These are phyloP conservation scores for Cyanoramphus novaezelandiae DNA, from an alignment of 2,113 vertebrate genomes.

Conservation along the genomic window DNA sequence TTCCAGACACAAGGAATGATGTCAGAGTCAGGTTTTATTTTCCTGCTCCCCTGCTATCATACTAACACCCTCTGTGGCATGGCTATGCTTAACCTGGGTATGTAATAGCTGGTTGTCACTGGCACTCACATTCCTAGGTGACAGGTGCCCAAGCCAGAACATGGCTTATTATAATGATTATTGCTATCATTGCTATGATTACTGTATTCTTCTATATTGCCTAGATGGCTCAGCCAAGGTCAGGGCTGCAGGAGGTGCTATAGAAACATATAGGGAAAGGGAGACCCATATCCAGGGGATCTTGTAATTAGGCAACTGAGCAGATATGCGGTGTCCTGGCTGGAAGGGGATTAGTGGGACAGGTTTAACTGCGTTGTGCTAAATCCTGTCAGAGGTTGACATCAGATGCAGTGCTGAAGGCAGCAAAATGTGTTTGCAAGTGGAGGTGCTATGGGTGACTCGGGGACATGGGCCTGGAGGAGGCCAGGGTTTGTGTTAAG, in stretches of 20 bases:
- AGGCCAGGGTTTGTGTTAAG: not conserved
- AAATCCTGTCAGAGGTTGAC: not conserved
- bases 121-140: not conserved
- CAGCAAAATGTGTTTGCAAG: not conserved
- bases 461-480: not conserved
- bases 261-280: not conserved
- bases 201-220: conserved; percentile 1
- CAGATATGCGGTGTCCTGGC: not conserved
- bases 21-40: not conserved
- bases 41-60: not conserved
- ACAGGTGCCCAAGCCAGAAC: not conserved
- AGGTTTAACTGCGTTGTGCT: not conserved
- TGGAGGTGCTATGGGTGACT: accelerated
- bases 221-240: not conserved
- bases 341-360: not conserved
- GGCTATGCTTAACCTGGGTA: not conserved
- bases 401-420: accelerated
- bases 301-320: not conserved
- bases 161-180: not conserved
- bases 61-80: not conserved
- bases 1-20: accelerated
- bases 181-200: conserved; percentile 1
- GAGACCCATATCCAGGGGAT: accelerated
- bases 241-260: not conserved
- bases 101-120: conserved; percentile 46